Conservation (phyloP, 2,113 vertebrate species). For the Pituophis catenifer region DNA sequence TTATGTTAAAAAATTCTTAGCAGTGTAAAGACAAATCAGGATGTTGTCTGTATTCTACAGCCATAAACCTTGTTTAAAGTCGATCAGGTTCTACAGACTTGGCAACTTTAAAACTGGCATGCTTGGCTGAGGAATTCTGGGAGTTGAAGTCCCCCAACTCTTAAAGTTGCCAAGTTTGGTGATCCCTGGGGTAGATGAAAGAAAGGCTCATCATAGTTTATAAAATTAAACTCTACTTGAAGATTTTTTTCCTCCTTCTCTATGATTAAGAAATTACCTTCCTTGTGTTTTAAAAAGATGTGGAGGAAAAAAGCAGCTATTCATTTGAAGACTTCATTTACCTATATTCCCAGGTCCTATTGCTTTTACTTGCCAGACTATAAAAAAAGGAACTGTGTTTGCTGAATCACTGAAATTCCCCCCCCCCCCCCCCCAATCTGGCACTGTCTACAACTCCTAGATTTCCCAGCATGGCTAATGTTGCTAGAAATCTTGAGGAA, state of each 20-base stretch:
- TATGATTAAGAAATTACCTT: not conserved
- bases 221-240: not conserved
- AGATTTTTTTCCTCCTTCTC: not conserved
- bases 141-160: no score
- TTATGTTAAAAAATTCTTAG: not conserved
- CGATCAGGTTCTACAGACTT: no score
- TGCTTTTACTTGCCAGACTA: not conserved
- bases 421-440: not conserved
- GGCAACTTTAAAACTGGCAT: no score
- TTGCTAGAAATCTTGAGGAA: not conserved
- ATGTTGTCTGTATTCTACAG: not conserved
- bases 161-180: no score
- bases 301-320: not conserved
- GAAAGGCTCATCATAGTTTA: not conserved
- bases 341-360: not conserved
- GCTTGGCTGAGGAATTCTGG: no score
- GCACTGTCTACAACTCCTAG: not conserved
- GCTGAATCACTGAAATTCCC: not conserved
- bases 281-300: not conserved
- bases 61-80: not conserved
- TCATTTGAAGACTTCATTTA: not conserved
- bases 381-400: not conserved
- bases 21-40: not conserved
- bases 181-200: not conserved
- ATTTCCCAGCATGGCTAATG: not conserved